A percentile compares a stretch with the other conserved stretches of the same genome.
phyloP scores from a whole-genome alignment of 2,113 vertebrate genomes.

The Proterorhinus semilunaris region DNA sequence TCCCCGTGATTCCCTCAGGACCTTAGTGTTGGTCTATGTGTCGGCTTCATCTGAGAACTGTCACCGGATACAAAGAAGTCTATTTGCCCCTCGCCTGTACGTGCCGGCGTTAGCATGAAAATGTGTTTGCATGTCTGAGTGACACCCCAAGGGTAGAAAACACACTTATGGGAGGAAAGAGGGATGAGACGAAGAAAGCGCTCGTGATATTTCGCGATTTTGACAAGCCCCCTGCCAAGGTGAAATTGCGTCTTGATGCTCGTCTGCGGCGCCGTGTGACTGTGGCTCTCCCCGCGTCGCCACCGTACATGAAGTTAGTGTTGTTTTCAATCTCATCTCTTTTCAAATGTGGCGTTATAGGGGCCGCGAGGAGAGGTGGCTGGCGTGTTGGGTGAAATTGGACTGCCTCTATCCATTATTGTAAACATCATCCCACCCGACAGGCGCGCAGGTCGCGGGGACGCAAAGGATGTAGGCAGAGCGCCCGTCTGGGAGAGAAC shows the following conservation, averaged over 20 bases:
- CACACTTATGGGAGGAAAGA: conserved; percentile 52
- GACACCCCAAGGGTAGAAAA: conserved; percentile 63
- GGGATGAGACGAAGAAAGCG: conserved; percentile 56
- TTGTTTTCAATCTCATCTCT: conserved; percentile 81
- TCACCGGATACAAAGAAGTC: conserved; percentile 30
- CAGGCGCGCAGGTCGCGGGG: conserved; percentile 69
- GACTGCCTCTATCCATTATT: conserved; percentile 83
- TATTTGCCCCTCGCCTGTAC: conserved; percentile 19
- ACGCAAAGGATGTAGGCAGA: conserved; percentile 48
- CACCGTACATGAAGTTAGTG: conserved; percentile 74
- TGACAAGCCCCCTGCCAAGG: conserved; percentile 74
- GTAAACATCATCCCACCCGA: conserved; percentile 80
- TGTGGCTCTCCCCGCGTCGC: conserved; percentile 43
- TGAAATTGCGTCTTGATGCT: conserved; percentile 74
- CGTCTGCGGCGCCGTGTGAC: conserved; percentile 47
- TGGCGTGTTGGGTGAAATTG: conserved; percentile 81
- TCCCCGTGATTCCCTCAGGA: conserved; percentile 42
- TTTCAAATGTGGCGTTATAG: conserved; percentile 70
- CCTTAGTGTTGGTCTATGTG: conserved; percentile 23
- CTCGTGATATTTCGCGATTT: conserved; percentile 74
- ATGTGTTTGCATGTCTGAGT: conserved; percentile 52
- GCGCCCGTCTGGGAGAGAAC: conserved; percentile 67
- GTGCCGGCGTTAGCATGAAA: conserved; percentile 21
- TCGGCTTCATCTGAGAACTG: conserved; percentile 24
- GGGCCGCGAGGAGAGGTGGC: conserved; percentile 68